Evolutionary conservation across 2,888 invertebrate genomes (phyloP), one percentile per base, ranked within the genome.

Genomic region (Diabrotica balteata): DNA sequence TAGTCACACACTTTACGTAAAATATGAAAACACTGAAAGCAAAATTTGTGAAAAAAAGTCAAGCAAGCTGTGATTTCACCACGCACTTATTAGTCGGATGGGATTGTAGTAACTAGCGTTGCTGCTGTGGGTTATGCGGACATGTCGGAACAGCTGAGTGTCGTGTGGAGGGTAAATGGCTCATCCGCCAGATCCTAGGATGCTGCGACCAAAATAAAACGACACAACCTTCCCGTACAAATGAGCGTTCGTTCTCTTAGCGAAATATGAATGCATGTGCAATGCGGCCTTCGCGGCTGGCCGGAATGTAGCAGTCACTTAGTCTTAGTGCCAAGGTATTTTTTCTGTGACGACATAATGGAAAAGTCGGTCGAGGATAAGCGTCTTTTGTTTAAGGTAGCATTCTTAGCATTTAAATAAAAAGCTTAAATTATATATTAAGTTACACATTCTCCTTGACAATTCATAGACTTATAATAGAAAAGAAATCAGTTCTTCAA

Each of bases 61-160:
- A 66, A 58, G 52, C 64, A 65, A 63, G 69, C 63, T 62, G 66
- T 63, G 61, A 46, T 22, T 17, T 42, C 47, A 59, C 32, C 59
- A 59, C 64, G 58, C 64, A 64, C 64, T 64, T 58, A 46, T 61
- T 57, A 63, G 64, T 59, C 59, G 61, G 61, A 69, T 63, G 62
- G 69, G 69, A 67, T 69, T 66, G 64, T 66, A 46, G 59, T 69
- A 64, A 67, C 68, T 68, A 69, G 55, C 45, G 8, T 45, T 17
- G 17, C 55, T 32, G 32, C 32, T 32, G 32, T 32, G 32, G 55
- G 11, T 55, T 45, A 53, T 32, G 43, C 45, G 44, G 75, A 74
- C 73, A 74, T 75, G 70, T 67, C 61, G 68, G 69, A 78, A 77
- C 78, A 77, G 77, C 77, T 77, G 77, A 77, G 76, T 71, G 69